Conservation (phyloP, 1,140 invertebrate genomes). For the Musca vetustissima region DNA sequence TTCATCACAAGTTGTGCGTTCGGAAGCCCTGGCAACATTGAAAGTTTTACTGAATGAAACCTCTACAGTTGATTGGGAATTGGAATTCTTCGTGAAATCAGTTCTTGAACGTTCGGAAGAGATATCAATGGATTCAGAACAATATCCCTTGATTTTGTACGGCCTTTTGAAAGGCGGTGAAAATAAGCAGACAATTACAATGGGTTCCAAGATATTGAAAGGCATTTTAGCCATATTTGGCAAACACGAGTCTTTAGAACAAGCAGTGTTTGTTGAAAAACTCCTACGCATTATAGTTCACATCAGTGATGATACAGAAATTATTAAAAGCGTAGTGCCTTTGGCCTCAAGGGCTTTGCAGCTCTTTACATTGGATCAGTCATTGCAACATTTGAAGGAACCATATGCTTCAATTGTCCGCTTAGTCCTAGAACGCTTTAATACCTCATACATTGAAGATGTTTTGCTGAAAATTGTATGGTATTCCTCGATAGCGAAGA, state of each 20-base stretch:
- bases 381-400: slow-evolving; percentile 34
- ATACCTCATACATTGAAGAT: slow-evolving; percentile 30
- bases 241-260: not conserved
- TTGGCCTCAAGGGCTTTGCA: slow-evolving; percentile 37
- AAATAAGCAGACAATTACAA: slow-evolving; percentile 4
- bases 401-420: slow-evolving; percentile 42
- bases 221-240: slow-evolving; percentile 24
- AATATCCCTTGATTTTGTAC: slow-evolving; percentile 60
- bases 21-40: slow-evolving; percentile 42
- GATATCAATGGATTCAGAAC: slow-evolving; percentile 65
- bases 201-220: slow-evolving; percentile 6
- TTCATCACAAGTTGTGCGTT: slow-evolving; percentile 47
- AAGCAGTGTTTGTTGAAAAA: slow-evolving; percentile 30
- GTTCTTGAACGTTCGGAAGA: slow-evolving; percentile 58
- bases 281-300: slow-evolving; percentile 57
- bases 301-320: slow-evolving; percentile 57
- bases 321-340: slow-evolving; percentile 55
- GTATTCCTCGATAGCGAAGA: slow-evolving; percentile 36
- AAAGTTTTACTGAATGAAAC: slow-evolving; percentile 24
- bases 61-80: slow-evolving; percentile 30
- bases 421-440: slow-evolving; percentile 40
- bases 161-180: slow-evolving; percentile 43
- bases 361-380: slow-evolving; percentile 8
- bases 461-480: slow-evolving; percentile 35
- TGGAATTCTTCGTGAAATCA: slow-evolving; percentile 40